Percentiles rank a stretch among this genome's conserved stretches.
phyloP scores from a whole-genome alignment of 2,888 invertebrate species.

The Philonicus albiceps region DNA sequence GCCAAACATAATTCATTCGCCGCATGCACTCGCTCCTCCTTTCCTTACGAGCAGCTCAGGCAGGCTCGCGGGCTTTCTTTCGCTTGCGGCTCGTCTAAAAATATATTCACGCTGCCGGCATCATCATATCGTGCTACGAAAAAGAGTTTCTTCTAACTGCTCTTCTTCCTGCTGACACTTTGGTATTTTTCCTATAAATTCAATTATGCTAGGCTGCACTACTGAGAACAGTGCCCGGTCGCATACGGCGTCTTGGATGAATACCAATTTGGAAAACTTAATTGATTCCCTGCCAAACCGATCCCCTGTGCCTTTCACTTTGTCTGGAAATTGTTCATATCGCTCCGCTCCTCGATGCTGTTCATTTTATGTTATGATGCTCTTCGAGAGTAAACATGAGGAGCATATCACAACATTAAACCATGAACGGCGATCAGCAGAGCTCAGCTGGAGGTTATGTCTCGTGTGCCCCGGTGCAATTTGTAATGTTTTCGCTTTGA shows the following conservation, averaged over 20 bases:
- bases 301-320: constrained; percentile 26
- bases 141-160: not conserved
- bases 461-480: not conserved
- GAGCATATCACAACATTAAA: not conserved
- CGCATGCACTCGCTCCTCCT: constrained; percentile 7
- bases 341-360: not conserved
- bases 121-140: not conserved
- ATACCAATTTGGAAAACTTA: constrained; percentile 35
- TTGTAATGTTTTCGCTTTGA: constrained; percentile 26
- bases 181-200: constrained; percentile 25
- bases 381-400: not conserved
- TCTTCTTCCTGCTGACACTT: constrained; percentile 17
- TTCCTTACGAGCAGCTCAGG: not conserved
- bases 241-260: not conserved
- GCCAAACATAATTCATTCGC: not conserved
- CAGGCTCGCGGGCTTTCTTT: not conserved
- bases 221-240: not conserved
- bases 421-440: not conserved
- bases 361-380: not conserved
- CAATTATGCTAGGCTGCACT: not conserved
- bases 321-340: not conserved
- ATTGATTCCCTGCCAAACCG: constrained; percentile 23
- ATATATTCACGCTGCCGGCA: not conserved
- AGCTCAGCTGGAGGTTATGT: constrained; percentile 4
- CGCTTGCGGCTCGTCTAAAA: not conserved